These are phyloP conservation scores for Grammomys surdaster DNA, from an alignment of 2,113 vertebrate species.

Conservation along the genomic window DNA sequence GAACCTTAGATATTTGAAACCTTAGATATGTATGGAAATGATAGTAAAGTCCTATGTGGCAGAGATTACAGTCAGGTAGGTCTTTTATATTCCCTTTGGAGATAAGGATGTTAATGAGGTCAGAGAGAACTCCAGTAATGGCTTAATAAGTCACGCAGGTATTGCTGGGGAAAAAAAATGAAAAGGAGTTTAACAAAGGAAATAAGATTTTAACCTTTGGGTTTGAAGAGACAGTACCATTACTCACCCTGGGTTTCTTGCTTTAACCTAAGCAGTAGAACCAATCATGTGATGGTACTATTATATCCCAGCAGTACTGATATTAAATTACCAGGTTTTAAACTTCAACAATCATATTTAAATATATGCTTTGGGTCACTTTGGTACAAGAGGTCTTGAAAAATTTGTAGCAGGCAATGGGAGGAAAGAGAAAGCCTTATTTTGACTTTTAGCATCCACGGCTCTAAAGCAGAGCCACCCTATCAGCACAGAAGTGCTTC, in stretches of 20 bases:
- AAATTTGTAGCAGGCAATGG: background rate
- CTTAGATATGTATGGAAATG: conserved; percentile 39
- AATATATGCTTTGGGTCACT: conserved; percentile 55
- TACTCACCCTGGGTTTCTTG: conserved; percentile 62
- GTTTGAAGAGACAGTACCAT: conserved; percentile 64
- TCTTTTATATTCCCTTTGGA: background rate
- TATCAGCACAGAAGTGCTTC: background rate
- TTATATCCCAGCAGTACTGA: conserved; percentile 67
- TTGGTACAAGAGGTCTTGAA: conserved; percentile 61
- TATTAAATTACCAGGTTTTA: conserved; percentile 77
- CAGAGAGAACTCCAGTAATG: conserved; percentile 67
- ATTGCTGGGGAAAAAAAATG: conserved; percentile 51
- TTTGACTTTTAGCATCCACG: background rate
- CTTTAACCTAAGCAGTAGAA: conserved; percentile 62
- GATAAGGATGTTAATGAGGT: conserved; percentile 77
- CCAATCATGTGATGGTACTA: conserved; percentile 69
- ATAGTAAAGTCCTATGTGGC: conserved; percentile 53
- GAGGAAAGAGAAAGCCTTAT: background rate
- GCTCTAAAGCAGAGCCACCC: background rate
- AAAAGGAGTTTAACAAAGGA: conserved; percentile 80
- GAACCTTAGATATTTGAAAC: conserved; percentile 8
- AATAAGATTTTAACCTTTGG: conserved; percentile 59
- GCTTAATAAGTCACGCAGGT: conserved; percentile 57
- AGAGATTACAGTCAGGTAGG: conserved; percentile 75
- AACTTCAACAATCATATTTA: conserved; percentile 60